Evolutionary conservation across 2,888 invertebrate species (phyloP).

Genomic region (Geophilus truncorum): DNA sequence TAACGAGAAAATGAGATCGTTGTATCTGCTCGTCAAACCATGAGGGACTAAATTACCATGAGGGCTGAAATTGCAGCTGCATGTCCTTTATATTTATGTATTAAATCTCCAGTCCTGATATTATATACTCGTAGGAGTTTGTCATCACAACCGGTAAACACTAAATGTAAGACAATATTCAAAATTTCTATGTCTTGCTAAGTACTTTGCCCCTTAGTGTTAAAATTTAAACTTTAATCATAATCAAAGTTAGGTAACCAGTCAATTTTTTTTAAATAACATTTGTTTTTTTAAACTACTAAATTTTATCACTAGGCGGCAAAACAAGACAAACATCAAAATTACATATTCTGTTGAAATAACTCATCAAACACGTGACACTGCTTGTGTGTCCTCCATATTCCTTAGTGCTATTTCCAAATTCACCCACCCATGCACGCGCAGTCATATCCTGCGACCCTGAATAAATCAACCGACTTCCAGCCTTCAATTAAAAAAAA

Average conservation of each 20-base stretch:
- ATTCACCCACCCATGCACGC: slow-evolving; percentile 53
- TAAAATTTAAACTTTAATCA: not conserved
- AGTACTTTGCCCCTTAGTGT: no score
- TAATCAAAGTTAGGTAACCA: not conserved
- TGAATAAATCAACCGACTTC: slow-evolving; percentile 52
- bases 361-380: slow-evolving; percentile 48
- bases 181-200: no score
- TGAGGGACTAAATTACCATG: slow-evolving; percentile 41
- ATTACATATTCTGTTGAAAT: not conserved
- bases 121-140: slow-evolving; percentile 31
- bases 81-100: slow-evolving; percentile 46
- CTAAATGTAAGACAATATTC: no score
- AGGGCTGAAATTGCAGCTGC: slow-evolving; percentile 44
- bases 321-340: no score
- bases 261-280: no score
- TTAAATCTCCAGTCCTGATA: slow-evolving; percentile 39
- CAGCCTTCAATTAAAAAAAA: slow-evolving; percentile 43
- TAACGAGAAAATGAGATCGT: not conserved
- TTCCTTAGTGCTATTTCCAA: slow-evolving; percentile 52
- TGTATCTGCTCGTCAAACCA: not conserved
- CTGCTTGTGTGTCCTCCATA: slow-evolving; percentile 52
- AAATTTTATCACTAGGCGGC: no score
- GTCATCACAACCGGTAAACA: slow-evolving; percentile 36
- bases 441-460: slow-evolving; percentile 53
- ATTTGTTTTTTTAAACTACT: no score